These are phyloP conservation scores for Nothoprocta pentlandii DNA, from an alignment of 2,113 vertebrate species.

Conservation along the genomic window DNA sequence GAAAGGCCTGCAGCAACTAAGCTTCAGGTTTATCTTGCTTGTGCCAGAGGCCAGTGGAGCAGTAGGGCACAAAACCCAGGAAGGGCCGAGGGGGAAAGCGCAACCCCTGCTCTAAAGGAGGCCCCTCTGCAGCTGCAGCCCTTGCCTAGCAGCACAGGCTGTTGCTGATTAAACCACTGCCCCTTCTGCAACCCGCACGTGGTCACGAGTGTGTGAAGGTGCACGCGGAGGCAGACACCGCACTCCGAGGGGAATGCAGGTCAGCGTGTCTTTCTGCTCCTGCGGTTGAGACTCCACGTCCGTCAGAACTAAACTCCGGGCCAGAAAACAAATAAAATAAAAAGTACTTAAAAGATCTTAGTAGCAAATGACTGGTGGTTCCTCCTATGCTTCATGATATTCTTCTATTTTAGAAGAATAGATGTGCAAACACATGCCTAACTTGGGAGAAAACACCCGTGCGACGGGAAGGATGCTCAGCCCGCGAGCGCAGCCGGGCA, in stretches of 20 bases:
- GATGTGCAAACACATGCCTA: background rate
- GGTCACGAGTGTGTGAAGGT: rapidly evolving
- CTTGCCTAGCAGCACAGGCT: background rate
- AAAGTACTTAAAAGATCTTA: background rate
- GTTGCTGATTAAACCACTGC: background rate
- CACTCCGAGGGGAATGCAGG: background rate
- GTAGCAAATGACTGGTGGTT: background rate
- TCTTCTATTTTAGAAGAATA: background rate
- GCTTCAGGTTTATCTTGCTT: background rate
- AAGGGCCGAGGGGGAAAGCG: no score
- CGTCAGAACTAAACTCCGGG: background rate
- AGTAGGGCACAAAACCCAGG: no score
- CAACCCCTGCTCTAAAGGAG: background rate
- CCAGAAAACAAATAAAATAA: background rate
- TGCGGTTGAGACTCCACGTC: background rate
- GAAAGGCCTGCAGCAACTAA: background rate
- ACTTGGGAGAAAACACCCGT: background rate
- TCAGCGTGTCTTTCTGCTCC: background rate
- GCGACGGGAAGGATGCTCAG: background rate
- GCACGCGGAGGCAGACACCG: rapidly evolving
- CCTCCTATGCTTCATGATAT: background rate
- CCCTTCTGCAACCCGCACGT: rapidly evolving
- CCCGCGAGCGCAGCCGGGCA: no score
- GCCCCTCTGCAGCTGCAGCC: background rate
- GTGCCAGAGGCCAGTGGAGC: no score